Evolutionary conservation across 37 sponge, comb jelly and placozoan genomes (phyloP), one percentile per base, ranked within the genome.

Genomic region (Tethya wilhelma): DNA sequence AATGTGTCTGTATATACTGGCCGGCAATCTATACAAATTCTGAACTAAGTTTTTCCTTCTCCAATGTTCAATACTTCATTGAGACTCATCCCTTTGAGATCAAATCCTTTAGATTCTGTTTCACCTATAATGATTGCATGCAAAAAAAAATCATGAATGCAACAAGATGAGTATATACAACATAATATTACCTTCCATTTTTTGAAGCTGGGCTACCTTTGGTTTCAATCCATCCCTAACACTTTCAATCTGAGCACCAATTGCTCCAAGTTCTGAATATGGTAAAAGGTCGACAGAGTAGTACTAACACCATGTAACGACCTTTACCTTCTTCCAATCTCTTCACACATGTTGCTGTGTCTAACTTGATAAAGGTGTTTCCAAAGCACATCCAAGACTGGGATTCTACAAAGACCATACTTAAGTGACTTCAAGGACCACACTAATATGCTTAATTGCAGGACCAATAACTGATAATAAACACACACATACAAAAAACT

Each of bases 341-440:
- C 46, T 80, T 57, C 1, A 73, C 53, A 31, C 89, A 77, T 20
- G 25, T 25, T 32, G 67, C 33, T 2, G 91, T 84, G 39, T 88
- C 74, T 57, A 88, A 66, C 63, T 95, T 87, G 1, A 91, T 34
- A 45, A 95, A 95, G 4, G 92, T 95, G 69, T 87, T 90, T 20
- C 85, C 88, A 71, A 94, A 80, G 44, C 91, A 90, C 20, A 90
- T 60, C 91, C 94, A 94, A 44, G 83, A 72, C 45, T 77, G 41
- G 44, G 42, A 26, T 29, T 62, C 64, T 63, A 32, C 36, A 57
- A 22, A 26, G 17, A 29, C 17, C 20, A 41, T 12, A 36, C 40
- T 36, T 36, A 11, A 9, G 6, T 23, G 23, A 11, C 23, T 12
- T 37, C 17, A 67, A 37, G 8, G 63, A 7, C 7, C 7, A 26